These are phyloP conservation scores for Adela reaumurella DNA, from an alignment of 2,888 invertebrate species.

Conservation along the genomic window DNA sequence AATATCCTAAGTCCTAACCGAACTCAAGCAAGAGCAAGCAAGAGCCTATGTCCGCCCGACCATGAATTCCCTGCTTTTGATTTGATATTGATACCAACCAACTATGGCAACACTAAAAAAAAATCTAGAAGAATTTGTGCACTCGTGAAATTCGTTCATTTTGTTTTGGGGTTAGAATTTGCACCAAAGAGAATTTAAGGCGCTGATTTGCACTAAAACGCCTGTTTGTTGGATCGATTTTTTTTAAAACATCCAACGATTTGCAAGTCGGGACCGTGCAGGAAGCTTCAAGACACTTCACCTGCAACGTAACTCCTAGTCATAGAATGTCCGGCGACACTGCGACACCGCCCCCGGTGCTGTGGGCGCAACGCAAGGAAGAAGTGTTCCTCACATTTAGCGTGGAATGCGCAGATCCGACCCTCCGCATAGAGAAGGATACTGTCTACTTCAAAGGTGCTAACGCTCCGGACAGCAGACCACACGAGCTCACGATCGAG, in stretches of 20 bases:
- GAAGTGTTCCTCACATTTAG: slow-evolving; percentile 85
- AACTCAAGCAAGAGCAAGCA: too few species aligned
- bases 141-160: too few species aligned
- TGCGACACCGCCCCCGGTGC: slow-evolving; percentile 71
- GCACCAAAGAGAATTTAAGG: background rate
- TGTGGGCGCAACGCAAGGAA: slow-evolving; percentile 90
- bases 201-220: background rate
- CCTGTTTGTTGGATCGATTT: background rate
- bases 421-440: slow-evolving; percentile 71
- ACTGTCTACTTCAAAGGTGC: slow-evolving; percentile 80
- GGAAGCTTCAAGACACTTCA: too few species aligned
- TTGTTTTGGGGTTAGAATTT: background rate
- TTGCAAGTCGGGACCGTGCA: too few species aligned
- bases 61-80: too few species aligned
- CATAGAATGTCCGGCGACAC: slow-evolving; percentile 48
- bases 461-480: slow-evolving; percentile 79
- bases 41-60: too few species aligned
- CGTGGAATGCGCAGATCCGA: slow-evolving; percentile 84
- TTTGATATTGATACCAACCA: too few species aligned
- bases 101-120: too few species aligned
- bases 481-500: slow-evolving; percentile 84
- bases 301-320: slow-evolving; percentile 5
- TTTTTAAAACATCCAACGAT: too few species aligned
- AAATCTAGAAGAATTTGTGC: too few species aligned
- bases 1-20: too few species aligned